Conservation (phyloP, 37 sponge, comb jelly and placozoan genomes). For the Tethya wilhelma region DNA sequence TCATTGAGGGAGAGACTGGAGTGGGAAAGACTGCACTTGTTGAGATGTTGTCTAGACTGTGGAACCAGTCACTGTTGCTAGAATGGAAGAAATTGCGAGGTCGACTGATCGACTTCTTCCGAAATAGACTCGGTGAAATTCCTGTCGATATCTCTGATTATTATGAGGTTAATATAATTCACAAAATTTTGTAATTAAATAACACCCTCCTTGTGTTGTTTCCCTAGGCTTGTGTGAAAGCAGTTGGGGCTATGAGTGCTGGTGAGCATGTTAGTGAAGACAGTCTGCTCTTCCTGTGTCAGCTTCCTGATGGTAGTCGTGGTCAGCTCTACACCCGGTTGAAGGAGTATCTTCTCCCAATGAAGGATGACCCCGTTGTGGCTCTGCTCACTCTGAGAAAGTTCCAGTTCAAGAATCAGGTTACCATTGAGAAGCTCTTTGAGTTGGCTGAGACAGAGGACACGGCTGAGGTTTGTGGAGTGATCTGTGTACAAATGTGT, state of each 20-base stretch:
- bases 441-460: slow-evolving; percentile 1
- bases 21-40: slow-evolving; percentile 93
- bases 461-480: slow-evolving; percentile 24
- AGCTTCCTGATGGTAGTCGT: slow-evolving; percentile 23
- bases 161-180: background rate
- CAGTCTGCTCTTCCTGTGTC: slow-evolving; percentile 23
- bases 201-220: background rate
- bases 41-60: slow-evolving; percentile 86
- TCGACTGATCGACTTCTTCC: slow-evolving; percentile 29
- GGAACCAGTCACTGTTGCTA: slow-evolving; percentile 72
- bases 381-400: slow-evolving; percentile 21
- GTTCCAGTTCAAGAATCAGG: background rate
- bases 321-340: slow-evolving; percentile 28
- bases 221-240: slow-evolving; percentile 43
- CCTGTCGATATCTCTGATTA: background rate
- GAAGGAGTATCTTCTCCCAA: slow-evolving; percentile 16
- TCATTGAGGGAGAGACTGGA: slow-evolving; percentile 96
- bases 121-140: slow-evolving; percentile 24
- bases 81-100: slow-evolving; percentile 58
- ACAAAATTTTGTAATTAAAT: background rate
- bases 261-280: slow-evolving; percentile 30
- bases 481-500: background rate
- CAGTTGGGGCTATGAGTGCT: slow-evolving; percentile 24
- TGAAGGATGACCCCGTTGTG: slow-evolving; percentile 44
- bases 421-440: slow-evolving; percentile 21